Evolutionary conservation across 2,797 vertebrate species (phyloP).

Genomic region (Poeciliopsis paucimaculata): DNA sequence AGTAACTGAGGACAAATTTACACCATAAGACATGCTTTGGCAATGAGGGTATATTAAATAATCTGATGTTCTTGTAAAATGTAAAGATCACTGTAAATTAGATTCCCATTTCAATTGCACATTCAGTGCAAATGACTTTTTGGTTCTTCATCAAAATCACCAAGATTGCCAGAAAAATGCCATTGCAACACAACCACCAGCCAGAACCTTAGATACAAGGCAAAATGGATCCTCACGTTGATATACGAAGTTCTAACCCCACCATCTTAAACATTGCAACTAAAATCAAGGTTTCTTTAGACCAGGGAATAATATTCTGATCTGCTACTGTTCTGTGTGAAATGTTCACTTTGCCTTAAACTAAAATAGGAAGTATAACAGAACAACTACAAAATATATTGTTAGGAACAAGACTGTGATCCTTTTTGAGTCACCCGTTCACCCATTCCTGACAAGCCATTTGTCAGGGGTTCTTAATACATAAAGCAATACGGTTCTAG

Average conservation of each 20-base stretch:
- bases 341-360: neutral
- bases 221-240: neutral
- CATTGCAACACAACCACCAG: neutral
- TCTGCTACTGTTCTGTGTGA: neutral
- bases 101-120: neutral
- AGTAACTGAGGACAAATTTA: neutral
- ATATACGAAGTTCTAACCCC: neutral
- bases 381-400: neutral
- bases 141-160: neutral
- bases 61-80: neutral
- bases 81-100: neutral
- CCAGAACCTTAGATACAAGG: neutral
- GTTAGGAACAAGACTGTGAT: neutral
- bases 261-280: neutral
- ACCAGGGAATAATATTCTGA: neutral
- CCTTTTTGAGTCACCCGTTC: neutral
- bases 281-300: neutral
- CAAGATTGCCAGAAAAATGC: neutral
- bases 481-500: neutral
- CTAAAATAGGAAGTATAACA: neutral
- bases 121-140: neutral
- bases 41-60: neutral
- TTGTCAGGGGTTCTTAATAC: neutral
- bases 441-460: neutral
- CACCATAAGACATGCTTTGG: neutral